These are phyloP conservation scores for Drosophila orosa DNA, from an alignment of 1,140 invertebrate species.

Conservation along the genomic window DNA sequence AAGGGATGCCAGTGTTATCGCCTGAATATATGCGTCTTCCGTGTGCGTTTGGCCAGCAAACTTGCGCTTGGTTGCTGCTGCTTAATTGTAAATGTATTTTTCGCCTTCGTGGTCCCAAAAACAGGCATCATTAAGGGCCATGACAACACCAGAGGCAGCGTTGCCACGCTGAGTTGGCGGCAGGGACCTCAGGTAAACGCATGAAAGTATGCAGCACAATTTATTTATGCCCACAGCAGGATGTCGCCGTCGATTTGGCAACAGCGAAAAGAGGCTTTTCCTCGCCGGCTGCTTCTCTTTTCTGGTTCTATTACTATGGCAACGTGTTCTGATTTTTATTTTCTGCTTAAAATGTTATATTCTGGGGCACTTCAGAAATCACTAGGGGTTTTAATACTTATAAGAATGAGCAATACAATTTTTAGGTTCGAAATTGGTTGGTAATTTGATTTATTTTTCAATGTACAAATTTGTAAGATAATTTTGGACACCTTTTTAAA, in stretches of 20 bases:
- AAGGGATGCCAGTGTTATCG: background rate
- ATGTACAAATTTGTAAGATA: no score
- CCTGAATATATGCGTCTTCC: background rate
- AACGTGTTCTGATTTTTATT: background rate
- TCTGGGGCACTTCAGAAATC: background rate
- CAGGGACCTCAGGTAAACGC: constrained; percentile 36
- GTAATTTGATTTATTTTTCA: no score
- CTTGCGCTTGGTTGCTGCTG: constrained; percentile 34
- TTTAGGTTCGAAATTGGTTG: no score
- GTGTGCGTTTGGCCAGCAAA: constrained; percentile 30
- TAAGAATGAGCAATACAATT: background rate
- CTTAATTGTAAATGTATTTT: constrained; percentile 49
- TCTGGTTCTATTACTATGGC: background rate
- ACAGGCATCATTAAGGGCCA: constrained; percentile 61
- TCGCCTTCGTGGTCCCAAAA: constrained; percentile 4
- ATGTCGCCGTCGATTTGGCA: constrained; percentile 67
- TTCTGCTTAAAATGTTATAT: background rate
- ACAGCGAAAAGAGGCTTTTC: constrained; percentile 49
- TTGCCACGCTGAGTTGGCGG: constrained; percentile 15
- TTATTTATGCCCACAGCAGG: constrained; percentile 69
- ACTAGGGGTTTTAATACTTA: background rate
- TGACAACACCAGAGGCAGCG: constrained; percentile 36
- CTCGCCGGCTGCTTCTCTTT: background rate
- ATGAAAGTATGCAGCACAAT: constrained; percentile 70
- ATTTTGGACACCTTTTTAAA: no score